phyloP scores from a whole-genome alignment of 1,140 invertebrate genomes.

The Lepidotrigona ventralis region DNA sequence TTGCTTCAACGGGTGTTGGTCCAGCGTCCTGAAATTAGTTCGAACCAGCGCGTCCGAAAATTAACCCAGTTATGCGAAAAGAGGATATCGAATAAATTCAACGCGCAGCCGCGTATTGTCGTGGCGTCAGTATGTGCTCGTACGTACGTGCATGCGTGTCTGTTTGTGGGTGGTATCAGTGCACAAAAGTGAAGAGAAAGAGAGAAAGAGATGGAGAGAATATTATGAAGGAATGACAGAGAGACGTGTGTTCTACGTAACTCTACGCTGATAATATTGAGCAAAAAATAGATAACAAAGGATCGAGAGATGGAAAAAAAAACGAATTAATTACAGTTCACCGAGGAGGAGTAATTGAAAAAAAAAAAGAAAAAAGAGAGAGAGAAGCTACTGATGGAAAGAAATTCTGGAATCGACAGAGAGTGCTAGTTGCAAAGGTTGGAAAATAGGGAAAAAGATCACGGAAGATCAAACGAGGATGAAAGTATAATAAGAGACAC shows the following conservation, averaged over 20 bases:
- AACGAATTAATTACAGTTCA: too few species aligned
- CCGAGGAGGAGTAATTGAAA: too few species aligned
- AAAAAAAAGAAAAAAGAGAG: too few species aligned
- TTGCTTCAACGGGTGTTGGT: neutral
- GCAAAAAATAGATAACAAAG: neutral
- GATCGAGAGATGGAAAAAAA: neutral
- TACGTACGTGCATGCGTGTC: neutral
- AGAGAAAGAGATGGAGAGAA: neutral
- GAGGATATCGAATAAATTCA: conserved; percentile 75
- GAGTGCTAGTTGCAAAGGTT: too few species aligned
- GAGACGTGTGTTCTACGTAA: too few species aligned
- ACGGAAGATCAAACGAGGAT: neutral
- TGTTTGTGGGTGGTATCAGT: neutral
- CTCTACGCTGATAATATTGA: too few species aligned
- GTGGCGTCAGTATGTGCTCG: conserved; percentile 13
- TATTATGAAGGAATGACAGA: too few species aligned
- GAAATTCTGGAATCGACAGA: too few species aligned
- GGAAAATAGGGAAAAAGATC: neutral
- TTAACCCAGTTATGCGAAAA: conserved; percentile 73
- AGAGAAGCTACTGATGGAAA: too few species aligned
- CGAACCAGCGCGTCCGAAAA: conserved; percentile 61
- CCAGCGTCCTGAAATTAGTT: conserved; percentile 68
- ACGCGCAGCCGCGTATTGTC: conserved; percentile 71
- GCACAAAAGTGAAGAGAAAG: neutral
- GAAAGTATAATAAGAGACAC: neutral